A percentile compares a stretch with the other conserved stretches of the same genome.
Evolutionary conservation across 2,113 vertebrate genomes (phyloP).

Genomic region (Microtus oregoni): DNA sequence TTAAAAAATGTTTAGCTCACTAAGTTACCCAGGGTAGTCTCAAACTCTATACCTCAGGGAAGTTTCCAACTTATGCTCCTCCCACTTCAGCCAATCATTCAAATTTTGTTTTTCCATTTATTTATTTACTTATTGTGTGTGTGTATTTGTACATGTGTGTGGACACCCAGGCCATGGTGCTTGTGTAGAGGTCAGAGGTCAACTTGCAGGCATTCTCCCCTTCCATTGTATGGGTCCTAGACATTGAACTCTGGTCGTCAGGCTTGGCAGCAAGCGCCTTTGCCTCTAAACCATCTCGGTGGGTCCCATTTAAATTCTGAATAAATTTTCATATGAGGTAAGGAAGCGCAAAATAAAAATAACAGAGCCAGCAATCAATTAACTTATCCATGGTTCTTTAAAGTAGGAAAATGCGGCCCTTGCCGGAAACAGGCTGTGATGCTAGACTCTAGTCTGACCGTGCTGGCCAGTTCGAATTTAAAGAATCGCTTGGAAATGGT

Average conservation of each 20-base stretch:
- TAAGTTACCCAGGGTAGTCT: background rate
- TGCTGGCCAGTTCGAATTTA: conserved; percentile 56
- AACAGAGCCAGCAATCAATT: conserved; percentile 68
- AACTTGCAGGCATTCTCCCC: background rate
- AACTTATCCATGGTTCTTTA: conserved; percentile 56
- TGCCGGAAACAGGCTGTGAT: background rate
- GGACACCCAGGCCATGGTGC: too few species aligned
- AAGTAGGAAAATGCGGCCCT: conserved; percentile 41
- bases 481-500: conserved; percentile 48
- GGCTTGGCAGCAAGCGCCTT: background rate
- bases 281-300: background rate
- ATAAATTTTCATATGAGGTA: conserved; percentile 58
- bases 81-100: background rate
- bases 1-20: background rate
- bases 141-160: background rate
- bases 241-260: background rate
- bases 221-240: background rate
- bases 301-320: background rate
- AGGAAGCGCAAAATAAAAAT: conserved; percentile 71
- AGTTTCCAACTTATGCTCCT: background rate
- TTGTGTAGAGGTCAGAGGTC: background rate
- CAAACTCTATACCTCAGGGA: background rate
- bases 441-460: background rate
- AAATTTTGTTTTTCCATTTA: background rate
- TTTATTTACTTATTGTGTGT: background rate